These are phyloP conservation scores for Caerostris extrusa DNA, from an alignment of 1,140 invertebrate genomes.

Conservation along the genomic window DNA sequence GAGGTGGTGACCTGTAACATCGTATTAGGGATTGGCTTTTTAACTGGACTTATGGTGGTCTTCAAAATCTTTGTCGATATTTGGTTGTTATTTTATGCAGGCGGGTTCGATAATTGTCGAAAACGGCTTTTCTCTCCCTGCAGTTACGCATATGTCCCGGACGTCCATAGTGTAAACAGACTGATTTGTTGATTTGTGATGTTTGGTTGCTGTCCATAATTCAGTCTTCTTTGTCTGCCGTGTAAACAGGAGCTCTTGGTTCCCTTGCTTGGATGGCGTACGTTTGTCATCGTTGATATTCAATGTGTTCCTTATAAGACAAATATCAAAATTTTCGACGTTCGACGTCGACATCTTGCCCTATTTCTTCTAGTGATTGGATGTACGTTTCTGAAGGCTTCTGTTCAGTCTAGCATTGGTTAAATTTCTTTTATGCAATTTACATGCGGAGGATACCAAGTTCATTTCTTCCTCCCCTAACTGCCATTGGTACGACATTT, in stretches of 20 bases:
- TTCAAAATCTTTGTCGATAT: background rate
- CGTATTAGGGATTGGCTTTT: background rate
- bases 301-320: background rate
- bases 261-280: background rate
- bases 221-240: constrained; percentile 27
- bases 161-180: constrained; percentile 17
- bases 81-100: background rate
- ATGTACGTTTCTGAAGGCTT: background rate
- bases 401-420: background rate
- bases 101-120: background rate
- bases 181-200: background rate
- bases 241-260: background rate
- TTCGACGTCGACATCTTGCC: background rate
- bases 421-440: background rate
- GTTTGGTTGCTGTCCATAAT: background rate
- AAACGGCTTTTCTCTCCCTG: background rate
- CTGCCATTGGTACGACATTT: background rate
- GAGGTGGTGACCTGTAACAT: constrained; percentile 11
- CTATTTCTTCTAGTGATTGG: background rate
- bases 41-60: background rate
- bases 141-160: constrained; percentile 30
- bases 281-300: background rate
- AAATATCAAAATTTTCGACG: no score
- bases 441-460: background rate
- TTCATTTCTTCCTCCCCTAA: background rate